Conservation (phyloP, 2,113 vertebrate species). For the Perca fluviatilis region DNA sequence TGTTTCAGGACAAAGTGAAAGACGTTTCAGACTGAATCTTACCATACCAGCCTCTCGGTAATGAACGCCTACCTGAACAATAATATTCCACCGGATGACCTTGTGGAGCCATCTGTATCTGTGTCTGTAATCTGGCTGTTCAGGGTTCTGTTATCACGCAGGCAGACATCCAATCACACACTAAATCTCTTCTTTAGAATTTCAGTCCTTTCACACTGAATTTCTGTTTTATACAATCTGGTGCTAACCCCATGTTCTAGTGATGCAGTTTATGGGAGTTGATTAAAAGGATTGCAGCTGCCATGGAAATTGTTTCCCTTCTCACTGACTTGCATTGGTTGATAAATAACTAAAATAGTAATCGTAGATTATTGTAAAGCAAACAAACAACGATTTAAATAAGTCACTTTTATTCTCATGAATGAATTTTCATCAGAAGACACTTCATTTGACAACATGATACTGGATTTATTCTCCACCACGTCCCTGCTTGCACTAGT, state of each 20-base stretch:
- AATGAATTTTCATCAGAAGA: background rate
- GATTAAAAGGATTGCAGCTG: background rate
- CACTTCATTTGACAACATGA: background rate
- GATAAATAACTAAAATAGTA: background rate
- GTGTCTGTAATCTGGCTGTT: background rate
- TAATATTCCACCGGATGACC: background rate
- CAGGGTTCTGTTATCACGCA: background rate
- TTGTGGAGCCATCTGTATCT: background rate
- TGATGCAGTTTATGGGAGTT: background rate
- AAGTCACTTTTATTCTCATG: background rate
- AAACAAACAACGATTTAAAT: background rate
- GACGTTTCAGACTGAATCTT: background rate
- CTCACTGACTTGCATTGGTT: background rate
- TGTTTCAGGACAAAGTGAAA: conserved; percentile 53
- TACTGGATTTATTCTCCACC: background rate
- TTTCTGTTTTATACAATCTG: conserved; percentile 7
- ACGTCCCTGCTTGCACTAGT: background rate
- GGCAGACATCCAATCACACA: background rate
- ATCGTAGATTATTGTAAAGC: background rate
- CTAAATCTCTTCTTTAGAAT: conserved; percentile 1
- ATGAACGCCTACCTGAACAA: background rate
- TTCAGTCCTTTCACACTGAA: background rate
- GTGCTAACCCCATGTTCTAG: background rate
- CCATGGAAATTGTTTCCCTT: background rate
- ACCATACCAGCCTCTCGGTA: background rate